Evolutionary conservation across 2,797 vertebrate genomes (phyloP), one percentile per base, ranked within the genome.

Genomic region (Sebastes taczanowskii): DNA sequence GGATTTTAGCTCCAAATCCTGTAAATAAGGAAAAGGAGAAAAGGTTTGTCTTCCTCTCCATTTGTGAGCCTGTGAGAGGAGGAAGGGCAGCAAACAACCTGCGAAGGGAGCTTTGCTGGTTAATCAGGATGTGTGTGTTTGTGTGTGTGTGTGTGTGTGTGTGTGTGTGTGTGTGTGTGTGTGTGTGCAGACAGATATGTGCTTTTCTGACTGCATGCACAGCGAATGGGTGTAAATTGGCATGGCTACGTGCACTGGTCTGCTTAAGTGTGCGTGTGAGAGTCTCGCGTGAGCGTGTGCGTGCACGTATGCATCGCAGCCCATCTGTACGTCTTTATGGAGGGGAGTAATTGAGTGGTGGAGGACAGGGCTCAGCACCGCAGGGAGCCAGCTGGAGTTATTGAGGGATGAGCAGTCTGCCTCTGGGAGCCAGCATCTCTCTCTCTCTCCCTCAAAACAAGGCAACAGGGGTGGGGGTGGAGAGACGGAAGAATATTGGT

Each of bases 331-430:
- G 66, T 91, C 89, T 93, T 92, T 84, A 88, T 88, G 82, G 89
- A 90, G 77, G 85, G 83, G 83, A 90, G 91, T 93, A 94, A 93
- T 92, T 94, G 93, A 94, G 90, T 92, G 87, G 88, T 91, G 88
- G 91, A 94, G 91, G 91, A 94, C 92, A 90, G 79, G 84, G 86
- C 92, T 87, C 88, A 88, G 86, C 91, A 86, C 92, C 76, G 42
- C 89, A 90, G 91, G 94, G 91, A 93, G 83, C 85, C 86, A 84
- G 91, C 91, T 88, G 88, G 87, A 92, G 88, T 90, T 93, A 90
- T 91, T 92, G 91, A 93, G 86, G 91, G 91, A 94, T 93, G 91
- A 94, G 91, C 88, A 89, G 86, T 85, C 89, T 83, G 86, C 91
- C 88, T 91, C 85, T 92, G 90, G 87, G 91, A 92, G 82, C 79